Base-by-base conservation (phyloP, 2,888 invertebrate species). In the Esperia sulphurella region DNA sequence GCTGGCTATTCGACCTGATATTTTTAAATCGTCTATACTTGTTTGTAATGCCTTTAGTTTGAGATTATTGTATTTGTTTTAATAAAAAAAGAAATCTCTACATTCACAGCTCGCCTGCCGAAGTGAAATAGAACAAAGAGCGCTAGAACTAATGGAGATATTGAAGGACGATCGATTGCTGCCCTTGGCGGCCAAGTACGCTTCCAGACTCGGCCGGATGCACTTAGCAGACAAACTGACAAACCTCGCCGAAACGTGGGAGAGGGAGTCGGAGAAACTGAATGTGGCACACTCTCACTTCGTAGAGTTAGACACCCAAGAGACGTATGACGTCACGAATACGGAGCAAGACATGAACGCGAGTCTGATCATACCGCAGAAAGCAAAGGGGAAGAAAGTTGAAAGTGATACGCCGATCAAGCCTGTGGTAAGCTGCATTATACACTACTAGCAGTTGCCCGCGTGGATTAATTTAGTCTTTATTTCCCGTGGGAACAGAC, bases 141-240 rank as follows among this genome's bases (percentile, higher is more conserved):
- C 97, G 0, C 83, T 96, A 43, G 98, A 98, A 79, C 87, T 98
- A 13, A 95, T 97, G 77, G 94, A 95, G 68, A 89, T 97, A 61
- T 91, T 98, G 66, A 93, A 93, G 14, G 94, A 95, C 64, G 92
- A 94, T 1, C 93, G 94, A 41, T 88, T 97, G 0, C 80, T 97
- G 35, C 95, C 95, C 54, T 84, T 97, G 35, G 97, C 97, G 0
- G 94, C 96, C n/a, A 96, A 96, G 73, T 98, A 97, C 81, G 96
- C 97, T 0, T 92, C 93, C 0, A 93, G 95, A 57, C 86, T 95
- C 9, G 94, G 95, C 21, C 93, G 94, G 60, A 92, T 93, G 61
- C 93, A 95, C 64, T 87, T 98, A 41, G 95, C 95, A 0, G 95
- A 96, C 59, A 94, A 95, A 71, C 85, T 98, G 28, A 90, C 91